phyloP scores from a whole-genome alignment of 1,140 invertebrate genomes.

The Macrostomum lignano region DNA sequence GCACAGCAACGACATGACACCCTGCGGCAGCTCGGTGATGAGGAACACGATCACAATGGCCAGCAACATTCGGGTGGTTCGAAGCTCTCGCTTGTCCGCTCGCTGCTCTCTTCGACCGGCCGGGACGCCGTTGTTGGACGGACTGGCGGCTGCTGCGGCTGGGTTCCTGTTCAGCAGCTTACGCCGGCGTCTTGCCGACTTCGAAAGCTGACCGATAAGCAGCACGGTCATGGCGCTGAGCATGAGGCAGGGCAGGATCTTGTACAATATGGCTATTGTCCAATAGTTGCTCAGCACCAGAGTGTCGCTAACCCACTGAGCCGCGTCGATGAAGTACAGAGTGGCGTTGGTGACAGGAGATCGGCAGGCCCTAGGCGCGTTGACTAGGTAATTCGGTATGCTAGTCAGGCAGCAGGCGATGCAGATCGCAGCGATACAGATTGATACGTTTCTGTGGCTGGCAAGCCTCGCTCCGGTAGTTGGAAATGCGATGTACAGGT shows the following conservation, averaged over 20 bases:
- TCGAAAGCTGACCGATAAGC: constrained; percentile 23
- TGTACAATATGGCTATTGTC: constrained; percentile 17
- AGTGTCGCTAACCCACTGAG: constrained; percentile 1
- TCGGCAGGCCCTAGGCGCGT: constrained; percentile 9
- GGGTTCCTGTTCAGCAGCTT: constrained; percentile 10
- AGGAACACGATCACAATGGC: constrained; percentile 55
- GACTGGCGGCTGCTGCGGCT: no score
- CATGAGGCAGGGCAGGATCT: constrained; percentile 28
- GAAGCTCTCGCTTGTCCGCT: constrained; percentile 28
- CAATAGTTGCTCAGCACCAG: constrained; percentile 15
- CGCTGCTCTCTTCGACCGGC: no score
- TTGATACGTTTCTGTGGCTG: constrained; percentile 38
- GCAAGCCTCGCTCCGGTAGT: constrained; percentile 44
- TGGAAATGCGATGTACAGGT: constrained; percentile 49
- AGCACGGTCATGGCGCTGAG: constrained; percentile 28
- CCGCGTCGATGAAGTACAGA: no score
- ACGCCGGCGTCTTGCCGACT: constrained; percentile 18
- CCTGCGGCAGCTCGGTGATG: constrained; percentile 49
- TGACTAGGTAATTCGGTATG: constrained; percentile 40
- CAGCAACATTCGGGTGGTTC: constrained; percentile 61
- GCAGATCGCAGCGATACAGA: constrained; percentile 42
- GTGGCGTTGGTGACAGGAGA: no score
- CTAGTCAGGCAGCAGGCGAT: constrained; percentile 43
- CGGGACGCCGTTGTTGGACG: no score
- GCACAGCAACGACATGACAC: constrained; percentile 21